Percentiles rank a stretch among this genome's conserved stretches.
These are phyloP conservation scores for Burhinus bistriatus DNA, from an alignment of 2,113 vertebrate genomes.

Conservation along the genomic window DNA sequence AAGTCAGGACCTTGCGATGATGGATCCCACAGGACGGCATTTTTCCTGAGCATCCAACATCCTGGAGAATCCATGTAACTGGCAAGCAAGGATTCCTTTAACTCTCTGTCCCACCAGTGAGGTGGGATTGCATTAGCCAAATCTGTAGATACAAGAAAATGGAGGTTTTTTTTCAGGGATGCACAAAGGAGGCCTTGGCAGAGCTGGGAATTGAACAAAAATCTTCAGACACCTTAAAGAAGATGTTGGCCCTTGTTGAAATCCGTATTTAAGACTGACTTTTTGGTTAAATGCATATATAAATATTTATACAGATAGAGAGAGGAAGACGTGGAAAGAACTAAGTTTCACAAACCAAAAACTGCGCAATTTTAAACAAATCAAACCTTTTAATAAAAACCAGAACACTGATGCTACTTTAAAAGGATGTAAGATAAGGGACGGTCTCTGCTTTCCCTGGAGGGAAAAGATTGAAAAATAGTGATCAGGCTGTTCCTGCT, in stretches of 20 bases:
- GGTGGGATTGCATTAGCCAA: background rate
- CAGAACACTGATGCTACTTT: constrained; percentile 11
- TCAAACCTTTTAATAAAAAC: background rate
- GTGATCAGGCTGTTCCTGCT: background rate
- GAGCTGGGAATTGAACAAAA: background rate
- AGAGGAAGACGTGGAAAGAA: background rate
- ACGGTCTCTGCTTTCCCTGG: background rate
- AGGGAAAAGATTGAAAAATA: background rate
- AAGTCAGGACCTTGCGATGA: accelerated
- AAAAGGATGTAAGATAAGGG: background rate
- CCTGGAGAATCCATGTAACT: background rate
- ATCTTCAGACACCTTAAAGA: background rate
- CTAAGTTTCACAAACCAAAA: background rate
- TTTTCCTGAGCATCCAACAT: background rate
- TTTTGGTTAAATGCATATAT: background rate
- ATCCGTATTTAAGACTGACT: background rate
- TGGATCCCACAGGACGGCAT: background rate
- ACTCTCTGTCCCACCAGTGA: background rate
- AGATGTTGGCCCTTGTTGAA: background rate
- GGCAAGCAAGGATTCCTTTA: background rate
- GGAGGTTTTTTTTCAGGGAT: background rate
- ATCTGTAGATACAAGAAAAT: background rate
- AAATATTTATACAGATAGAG: background rate
- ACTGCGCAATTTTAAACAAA: constrained; percentile 2
- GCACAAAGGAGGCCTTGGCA: background rate